Base-by-base conservation (phyloP, 2,113 vertebrate species). In the Marmota monax region DNA sequence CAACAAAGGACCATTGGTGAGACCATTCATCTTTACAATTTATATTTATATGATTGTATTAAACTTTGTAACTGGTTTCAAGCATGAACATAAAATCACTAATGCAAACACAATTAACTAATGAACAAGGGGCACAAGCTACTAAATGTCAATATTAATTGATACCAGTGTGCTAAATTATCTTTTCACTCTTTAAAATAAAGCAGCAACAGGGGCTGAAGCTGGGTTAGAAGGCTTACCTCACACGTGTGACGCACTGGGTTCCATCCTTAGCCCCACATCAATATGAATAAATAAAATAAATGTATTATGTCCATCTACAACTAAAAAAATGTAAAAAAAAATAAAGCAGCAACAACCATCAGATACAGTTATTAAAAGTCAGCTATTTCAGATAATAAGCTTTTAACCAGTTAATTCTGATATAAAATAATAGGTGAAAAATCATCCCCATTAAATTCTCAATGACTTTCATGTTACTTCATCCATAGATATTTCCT, bases 51-150 rank as follows among this genome's bases (percentile, higher is more conserved):
- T 63, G 88, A 84, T 34, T 58, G 37, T 48, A 53, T 65, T 93
- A n/a, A 77, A 72, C n/a, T 94, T 73, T 91, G n/a, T 84, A 74
- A 93, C 12, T 96, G 4, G 14, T 63, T 97, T 78, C 51, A 92
- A 67, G 17, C 78, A 37, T 34, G 29, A 92, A 96, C 29, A n/a
- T 53, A 82, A 88, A 76, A 48, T 73, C 63, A 67, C 32, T 91
- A 70, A 69, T 79, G 34, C 32, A 77, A 37, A 34, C 27, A 34
- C 27, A 84, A 5, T 91, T 72, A 79, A 87, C 42, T 88, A 79
- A 90, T 80, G 42, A 63, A 25, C 32, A 86, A 69, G 7, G 27
- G 10, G 83, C 53, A 84, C 91, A 42, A 34, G 0, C 27, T 77
- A 76, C 18, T 96, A 85, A 93, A 23, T 17, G 8, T 58, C 76